Evolutionary conservation across 1,140 invertebrate species (phyloP).

Genomic region (Asobara japonica): DNA sequence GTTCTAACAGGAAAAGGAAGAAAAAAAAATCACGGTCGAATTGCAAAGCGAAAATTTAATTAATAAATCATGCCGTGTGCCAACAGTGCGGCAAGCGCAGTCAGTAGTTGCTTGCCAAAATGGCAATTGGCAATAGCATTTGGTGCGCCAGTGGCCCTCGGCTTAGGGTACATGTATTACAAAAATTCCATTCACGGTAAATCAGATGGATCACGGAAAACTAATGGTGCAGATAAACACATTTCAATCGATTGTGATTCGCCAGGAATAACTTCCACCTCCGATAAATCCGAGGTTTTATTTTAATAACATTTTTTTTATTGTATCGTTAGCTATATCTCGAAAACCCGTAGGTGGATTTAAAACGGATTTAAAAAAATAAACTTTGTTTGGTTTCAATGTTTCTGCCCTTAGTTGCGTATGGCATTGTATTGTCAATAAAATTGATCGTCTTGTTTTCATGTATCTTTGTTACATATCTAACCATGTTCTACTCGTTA

Average conservation of each 20-base stretch:
- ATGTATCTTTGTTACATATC: too few relatives aligned
- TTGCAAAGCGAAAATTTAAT: background rate
- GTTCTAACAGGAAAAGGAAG: too few relatives aligned
- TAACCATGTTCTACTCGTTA: too few relatives aligned
- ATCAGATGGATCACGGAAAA: constrained; percentile 40
- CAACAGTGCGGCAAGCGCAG: constrained; percentile 46
- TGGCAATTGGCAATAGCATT: constrained; percentile 83
- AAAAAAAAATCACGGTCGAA: too few relatives aligned
- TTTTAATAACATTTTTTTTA: constrained; percentile 3
- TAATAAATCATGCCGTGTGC: constrained; percentile 47
- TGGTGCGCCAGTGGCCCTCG: constrained; percentile 83
- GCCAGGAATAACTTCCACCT: constrained; percentile 35
- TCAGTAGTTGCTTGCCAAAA: constrained; percentile 65
- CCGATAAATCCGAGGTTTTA: constrained; percentile 59
- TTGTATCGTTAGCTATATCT: too few relatives aligned
- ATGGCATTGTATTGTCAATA: too few relatives aligned
- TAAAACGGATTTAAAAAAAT: too few relatives aligned
- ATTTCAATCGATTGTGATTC: constrained; percentile 65
- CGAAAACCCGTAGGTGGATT: too few relatives aligned
- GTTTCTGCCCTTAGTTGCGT: too few relatives aligned
- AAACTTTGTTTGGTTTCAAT: too few relatives aligned
- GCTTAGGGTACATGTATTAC: constrained; percentile 83
- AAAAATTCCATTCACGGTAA: constrained; percentile 63
- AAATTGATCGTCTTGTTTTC: too few relatives aligned
- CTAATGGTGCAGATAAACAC: constrained; percentile 59